phyloP scores from a whole-genome alignment of 64 coral and sea anemone species.

The Montipora capricornis region DNA sequence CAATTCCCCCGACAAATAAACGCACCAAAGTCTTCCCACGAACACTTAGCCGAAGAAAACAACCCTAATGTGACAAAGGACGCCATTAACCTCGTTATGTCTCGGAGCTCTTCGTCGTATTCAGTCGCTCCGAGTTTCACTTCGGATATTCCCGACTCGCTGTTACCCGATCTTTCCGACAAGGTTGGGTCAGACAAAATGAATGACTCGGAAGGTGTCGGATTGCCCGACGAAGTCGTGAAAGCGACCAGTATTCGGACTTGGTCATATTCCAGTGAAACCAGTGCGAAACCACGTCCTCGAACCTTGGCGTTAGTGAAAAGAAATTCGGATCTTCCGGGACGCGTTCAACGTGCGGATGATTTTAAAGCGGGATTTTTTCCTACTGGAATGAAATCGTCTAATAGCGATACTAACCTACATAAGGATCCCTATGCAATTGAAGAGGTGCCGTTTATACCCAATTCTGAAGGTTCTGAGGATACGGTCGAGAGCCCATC shows the following conservation, averaged over 20 bases:
- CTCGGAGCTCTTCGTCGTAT: conserved; percentile 35
- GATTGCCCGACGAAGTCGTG: not conserved
- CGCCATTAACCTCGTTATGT: not conserved
- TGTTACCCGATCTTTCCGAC: conserved; percentile 67
- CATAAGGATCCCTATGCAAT: conserved; percentile 14
- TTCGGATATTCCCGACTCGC: conserved; percentile 29
- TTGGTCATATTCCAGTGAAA: not conserved
- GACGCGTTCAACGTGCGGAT: conserved; percentile 23
- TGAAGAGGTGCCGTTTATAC: not conserved
- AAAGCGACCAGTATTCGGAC: not conserved
- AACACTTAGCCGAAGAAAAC: conserved; percentile 33
- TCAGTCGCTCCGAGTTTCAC: conserved; percentile 48
- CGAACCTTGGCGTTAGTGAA: conserved; percentile 57
- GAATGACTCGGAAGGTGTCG: not conserved
- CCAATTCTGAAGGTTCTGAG: not conserved
- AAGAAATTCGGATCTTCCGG: conserved; percentile 76
- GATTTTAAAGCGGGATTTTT: conserved; percentile 12
- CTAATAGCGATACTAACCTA: conserved; percentile 27
- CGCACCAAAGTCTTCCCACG: conserved; percentile 13
- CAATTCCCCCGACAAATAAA: not conserved
- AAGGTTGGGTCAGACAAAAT: not conserved
- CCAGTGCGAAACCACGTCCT: conserved; percentile 19
- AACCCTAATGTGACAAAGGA: not conserved
- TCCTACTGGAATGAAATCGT: conserved; percentile 20
- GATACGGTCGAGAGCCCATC: not conserved